Evolutionary conservation across 1,140 invertebrate genomes (phyloP), one percentile per base, ranked within the genome.

Genomic region (Zaprionus ornatus): DNA sequence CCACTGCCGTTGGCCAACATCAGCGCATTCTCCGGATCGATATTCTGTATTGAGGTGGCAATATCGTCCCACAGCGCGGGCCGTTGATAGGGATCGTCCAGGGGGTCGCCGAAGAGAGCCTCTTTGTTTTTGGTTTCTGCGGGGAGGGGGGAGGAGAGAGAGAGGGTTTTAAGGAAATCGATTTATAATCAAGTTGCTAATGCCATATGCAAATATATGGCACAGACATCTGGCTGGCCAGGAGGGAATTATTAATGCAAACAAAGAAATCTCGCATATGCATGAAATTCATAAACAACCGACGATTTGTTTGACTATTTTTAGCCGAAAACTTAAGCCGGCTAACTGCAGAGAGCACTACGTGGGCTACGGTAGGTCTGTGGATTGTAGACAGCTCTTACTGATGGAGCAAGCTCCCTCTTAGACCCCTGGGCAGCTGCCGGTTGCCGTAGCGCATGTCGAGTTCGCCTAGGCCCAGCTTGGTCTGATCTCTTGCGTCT

Each of bases 51-150:
- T 80, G 96, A 97, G 86, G 96, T 97, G 54, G 96, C 96, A 91
- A 98, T 97, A 93, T 97, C 97, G 92, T 98, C 97, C 97, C 97
- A 98, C 7, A 97, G 94, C 15, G 95, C 95, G 10, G 97, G 96
- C 82, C 96, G 95, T 74, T 97, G 94, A 93, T 97, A 97, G 45
- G 96, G 96, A 93, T 97, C 97, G 92, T 97, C 97, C 66, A 90
- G 68, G 91, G 96, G 95, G 77, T 94, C 94, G 65, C 93, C 93
- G 35, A 93, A 93, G 50, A 91, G 83, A 68, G 92, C 88, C 70
- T 94, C 92, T 90, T 92, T 91, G 79, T 92, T 91, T 91, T 92
- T 92, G 86, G 91, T 86, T 77, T 92, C 92, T 85, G 35, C 25
- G 40, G 37, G n/a, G 25, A 19, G 19, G 35, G 1, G 27, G 50